Evolutionary conservation across 2,888 invertebrate species (phyloP), one percentile per base, ranked within the genome.

Genomic region (Linnaemya vulpina): DNA sequence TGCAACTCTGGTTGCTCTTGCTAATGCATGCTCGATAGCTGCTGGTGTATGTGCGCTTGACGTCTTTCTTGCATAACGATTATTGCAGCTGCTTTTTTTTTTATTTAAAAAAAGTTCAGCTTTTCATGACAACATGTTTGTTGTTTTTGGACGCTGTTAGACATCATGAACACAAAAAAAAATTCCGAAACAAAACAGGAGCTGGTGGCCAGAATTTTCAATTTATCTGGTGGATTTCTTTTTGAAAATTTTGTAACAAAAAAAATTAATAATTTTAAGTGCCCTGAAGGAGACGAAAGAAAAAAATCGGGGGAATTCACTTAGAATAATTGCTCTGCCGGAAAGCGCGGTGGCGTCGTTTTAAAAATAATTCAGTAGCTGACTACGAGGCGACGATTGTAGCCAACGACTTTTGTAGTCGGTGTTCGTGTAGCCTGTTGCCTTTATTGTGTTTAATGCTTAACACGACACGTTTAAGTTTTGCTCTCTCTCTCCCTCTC

Each of bases 101-200:
- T 43, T 71, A 17, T 17, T 30, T 46, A 58, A 15, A 20, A 30
- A 35, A 53, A 46, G 30, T 25, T 55, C 11, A 68, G 60, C 43
- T 46, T 75, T 35, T 63, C 70, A 49, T 81, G 70, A 55, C 62
- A 70, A 63, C 30, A 43, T 17, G 11, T 17, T 11, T 35, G 53
- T 22, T 20, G 58, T 49, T 58, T 49, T 58, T 73, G n/a, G 38
- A 49, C 49, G 51, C 38, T 67, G 67, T 49, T 67, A n/a, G 71
- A 77, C 13, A 46, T 25, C 25, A 65, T 17, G 73, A 60, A 30
- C 15, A 46, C 9, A 38, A 20, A 30, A 30, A 30, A 4, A 30
- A 51, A 38, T 38, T 20, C 15, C 3, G 9, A 13, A 22, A 43
- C 15, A 10, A 25, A 15, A 10, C 17, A 38, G 62, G 20, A 13